These are phyloP conservation scores for Dusona sp. DNA, from an alignment of 2,888 invertebrate species.

Conservation along the genomic window DNA sequence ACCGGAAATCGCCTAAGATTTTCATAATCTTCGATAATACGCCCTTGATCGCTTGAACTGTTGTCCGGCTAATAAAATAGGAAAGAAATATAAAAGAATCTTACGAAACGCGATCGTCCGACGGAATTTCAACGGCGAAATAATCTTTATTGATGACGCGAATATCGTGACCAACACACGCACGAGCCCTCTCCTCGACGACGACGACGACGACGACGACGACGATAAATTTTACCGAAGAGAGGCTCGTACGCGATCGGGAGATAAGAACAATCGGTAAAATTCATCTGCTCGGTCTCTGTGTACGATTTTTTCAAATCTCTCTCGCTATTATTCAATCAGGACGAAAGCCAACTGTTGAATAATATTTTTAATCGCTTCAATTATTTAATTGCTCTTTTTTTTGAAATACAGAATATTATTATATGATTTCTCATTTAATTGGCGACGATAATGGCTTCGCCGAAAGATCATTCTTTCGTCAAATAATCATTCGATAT, in stretches of 20 bases:
- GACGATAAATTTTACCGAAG: slow-evolving; percentile 25
- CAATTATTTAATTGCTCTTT: too few relatives aligned
- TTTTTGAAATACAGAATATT: too few relatives aligned
- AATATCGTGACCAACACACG: slow-evolving; percentile 3
- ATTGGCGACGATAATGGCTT: too few relatives aligned
- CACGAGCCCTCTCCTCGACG: neutral
- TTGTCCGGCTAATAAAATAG: neutral
- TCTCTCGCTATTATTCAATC: neutral
- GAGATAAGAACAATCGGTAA: slow-evolving; percentile 28
- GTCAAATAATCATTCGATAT: neutral
- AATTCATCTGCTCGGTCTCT: slow-evolving; percentile 1
- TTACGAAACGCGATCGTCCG: slow-evolving; percentile 18
- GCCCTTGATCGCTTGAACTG: slow-evolving; percentile 50
- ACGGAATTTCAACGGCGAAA: slow-evolving; percentile 5
- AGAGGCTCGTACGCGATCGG: slow-evolving; percentile 31
- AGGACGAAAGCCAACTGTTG: neutral
- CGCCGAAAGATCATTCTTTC: too few relatives aligned
- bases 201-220: slow-evolving; percentile 11
- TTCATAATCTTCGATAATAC: slow-evolving; percentile 1
- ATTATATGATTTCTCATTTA: neutral
- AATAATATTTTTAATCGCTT: neutral
- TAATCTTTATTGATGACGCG: slow-evolving; percentile 46
- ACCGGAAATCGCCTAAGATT: slow-evolving; percentile 18
- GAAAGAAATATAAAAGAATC: slow-evolving; percentile 14
- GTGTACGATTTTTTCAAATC: neutral